These are phyloP conservation scores for Genyomyrus donnyi DNA, from an alignment of 2,113 vertebrate genomes.

Conservation along the genomic window DNA sequence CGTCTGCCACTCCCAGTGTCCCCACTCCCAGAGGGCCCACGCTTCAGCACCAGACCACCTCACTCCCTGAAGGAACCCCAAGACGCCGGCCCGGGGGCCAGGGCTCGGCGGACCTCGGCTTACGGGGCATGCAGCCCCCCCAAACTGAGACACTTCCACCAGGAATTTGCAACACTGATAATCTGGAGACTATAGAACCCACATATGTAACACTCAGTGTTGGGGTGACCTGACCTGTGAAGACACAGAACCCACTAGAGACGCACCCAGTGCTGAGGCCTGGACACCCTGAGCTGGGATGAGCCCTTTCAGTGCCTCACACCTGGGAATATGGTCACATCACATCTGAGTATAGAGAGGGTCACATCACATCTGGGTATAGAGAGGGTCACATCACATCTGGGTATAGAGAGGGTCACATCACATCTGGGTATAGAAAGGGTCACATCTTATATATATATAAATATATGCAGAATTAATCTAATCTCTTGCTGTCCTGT, in stretches of 20 bases:
- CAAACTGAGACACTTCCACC: background rate
- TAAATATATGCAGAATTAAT: background rate
- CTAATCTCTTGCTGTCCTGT: background rate
- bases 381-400: too few relatives aligned
- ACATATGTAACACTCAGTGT: background rate
- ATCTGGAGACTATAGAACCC: background rate
- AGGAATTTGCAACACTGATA: background rate
- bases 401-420: background rate
- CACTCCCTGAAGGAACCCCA: background rate
- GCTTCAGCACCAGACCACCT: background rate
- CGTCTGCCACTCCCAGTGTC: slow-evolving; percentile 34
- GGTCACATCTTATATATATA: background rate
- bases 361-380: background rate
- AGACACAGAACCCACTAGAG: background rate
- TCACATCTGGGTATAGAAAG: background rate
- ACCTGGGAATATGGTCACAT: background rate
- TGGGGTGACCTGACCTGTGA: background rate
- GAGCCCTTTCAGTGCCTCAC: background rate
- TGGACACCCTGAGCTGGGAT: background rate
- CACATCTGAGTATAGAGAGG: background rate
- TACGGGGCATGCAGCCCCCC: background rate
- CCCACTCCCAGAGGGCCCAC: background rate
- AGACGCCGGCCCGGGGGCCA: background rate
- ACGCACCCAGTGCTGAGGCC: background rate
- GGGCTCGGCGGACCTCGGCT: background rate